A percentile compares a stretch with the other conserved stretches of the same genome.
Evolutionary conservation across 1,140 invertebrate species (phyloP).

Genomic region (Drepana arcuata): DNA sequence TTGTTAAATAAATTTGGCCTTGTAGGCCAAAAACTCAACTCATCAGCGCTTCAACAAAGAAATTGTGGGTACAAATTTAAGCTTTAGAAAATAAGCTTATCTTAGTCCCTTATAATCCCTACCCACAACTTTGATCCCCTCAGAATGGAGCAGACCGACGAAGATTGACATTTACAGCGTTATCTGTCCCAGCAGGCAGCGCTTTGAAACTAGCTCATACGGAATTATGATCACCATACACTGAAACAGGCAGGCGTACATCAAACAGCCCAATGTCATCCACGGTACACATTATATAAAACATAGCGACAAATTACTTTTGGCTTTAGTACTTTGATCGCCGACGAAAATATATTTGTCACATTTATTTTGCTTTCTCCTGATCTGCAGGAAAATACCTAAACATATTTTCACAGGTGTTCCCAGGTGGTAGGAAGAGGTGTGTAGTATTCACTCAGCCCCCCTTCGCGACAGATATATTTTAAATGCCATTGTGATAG

Average conservation of each 20-base stretch:
- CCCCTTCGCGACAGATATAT: too few species aligned
- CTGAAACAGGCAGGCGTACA: too few species aligned
- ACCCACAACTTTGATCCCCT: constrained; percentile 59
- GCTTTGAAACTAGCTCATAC: constrained; percentile 31
- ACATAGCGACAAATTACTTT: constrained; percentile 8
- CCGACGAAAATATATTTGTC: too few species aligned
- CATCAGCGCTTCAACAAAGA: constrained; percentile 28
- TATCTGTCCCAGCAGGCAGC: constrained; percentile 46
- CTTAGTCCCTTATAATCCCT: constrained; percentile 64
- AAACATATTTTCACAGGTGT: too few species aligned
- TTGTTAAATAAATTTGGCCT: too few species aligned
- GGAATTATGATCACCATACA: constrained; percentile 39
- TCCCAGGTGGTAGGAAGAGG: too few species aligned
- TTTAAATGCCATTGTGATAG: too few species aligned
- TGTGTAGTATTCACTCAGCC: too few species aligned
- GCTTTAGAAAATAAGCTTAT: constrained; percentile 59
- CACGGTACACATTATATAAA: constrained; percentile 9
- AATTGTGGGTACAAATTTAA: constrained; percentile 49
- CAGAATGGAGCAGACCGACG: constrained; percentile 51
- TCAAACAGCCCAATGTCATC: constrained; percentile 9
- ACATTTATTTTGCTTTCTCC: too few species aligned
- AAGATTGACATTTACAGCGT: constrained; percentile 58
- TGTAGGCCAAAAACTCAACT: constrained; percentile 28
- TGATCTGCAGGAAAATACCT: too few species aligned
- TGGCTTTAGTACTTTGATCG: constrained; percentile 8